phyloP scores from a whole-genome alignment of 1,140 invertebrate genomes.

The Cheumatopsyche charites region DNA sequence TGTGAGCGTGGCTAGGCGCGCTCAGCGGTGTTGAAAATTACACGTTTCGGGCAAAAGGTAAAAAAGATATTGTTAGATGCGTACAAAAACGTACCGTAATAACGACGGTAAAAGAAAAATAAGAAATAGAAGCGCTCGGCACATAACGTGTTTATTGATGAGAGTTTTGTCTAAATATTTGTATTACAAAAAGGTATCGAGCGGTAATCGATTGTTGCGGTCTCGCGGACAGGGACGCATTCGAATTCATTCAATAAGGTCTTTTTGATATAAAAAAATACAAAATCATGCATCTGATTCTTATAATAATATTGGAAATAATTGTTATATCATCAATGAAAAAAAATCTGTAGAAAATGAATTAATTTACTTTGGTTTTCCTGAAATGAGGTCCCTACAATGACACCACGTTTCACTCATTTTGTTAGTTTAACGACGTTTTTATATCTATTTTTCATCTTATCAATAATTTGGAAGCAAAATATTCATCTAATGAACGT shows the following conservation, averaged over 20 bases:
- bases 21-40: constrained; percentile 16
- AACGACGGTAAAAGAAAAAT: background rate
- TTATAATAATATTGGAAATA: too few relatives aligned
- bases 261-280: too few relatives aligned
- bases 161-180: constrained; percentile 35
- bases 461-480: too few relatives aligned
- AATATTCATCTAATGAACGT: too few relatives aligned
- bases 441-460: too few relatives aligned
- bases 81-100: background rate
- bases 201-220: constrained; percentile 26
- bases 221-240: background rate
- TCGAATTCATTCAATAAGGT: background rate
- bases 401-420: too few relatives aligned
- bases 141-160: constrained; percentile 26
- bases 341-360: too few relatives aligned
- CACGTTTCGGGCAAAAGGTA: constrained; percentile 14
- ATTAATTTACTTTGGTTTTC: too few relatives aligned
- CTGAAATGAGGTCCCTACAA: too few relatives aligned
- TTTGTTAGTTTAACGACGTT: too few relatives aligned
- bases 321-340: too few relatives aligned
- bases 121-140: background rate
- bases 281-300: too few relatives aligned
- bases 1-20: background rate
- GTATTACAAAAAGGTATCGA: constrained; percentile 31
- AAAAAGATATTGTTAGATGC: background rate